phyloP scores from a whole-genome alignment of 1,140 invertebrate species.

The Leptestheria dahalacensis region DNA sequence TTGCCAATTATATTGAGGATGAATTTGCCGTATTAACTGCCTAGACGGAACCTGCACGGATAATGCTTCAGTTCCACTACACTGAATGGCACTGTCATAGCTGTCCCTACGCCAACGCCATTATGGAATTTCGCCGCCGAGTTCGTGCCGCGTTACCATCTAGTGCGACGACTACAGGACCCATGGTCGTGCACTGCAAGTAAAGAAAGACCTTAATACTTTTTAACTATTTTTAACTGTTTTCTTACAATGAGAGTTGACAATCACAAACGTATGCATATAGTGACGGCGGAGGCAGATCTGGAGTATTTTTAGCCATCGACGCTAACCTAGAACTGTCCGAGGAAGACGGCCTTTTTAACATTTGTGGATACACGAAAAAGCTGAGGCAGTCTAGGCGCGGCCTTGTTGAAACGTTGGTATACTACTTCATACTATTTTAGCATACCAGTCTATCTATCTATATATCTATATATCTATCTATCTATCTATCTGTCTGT shows the following conservation, averaged over 20 bases:
- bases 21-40: too few relatives aligned
- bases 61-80: conserved; percentile 84
- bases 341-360: conserved; percentile 82
- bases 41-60: conserved; percentile 27
- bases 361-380: conserved; percentile 87
- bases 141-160: conserved; percentile 68
- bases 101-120: conserved; percentile 73
- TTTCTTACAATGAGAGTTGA: neutral
- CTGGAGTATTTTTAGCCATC: conserved; percentile 85
- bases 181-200: conserved; percentile 92
- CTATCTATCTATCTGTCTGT: too few relatives aligned
- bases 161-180: conserved; percentile 43
- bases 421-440: too few relatives aligned
- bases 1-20: too few relatives aligned
- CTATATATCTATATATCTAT: too few relatives aligned
- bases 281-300: conserved; percentile 88
- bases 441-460: too few relatives aligned
- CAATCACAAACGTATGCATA: neutral
- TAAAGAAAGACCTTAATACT: conserved; percentile 38
- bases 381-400: conserved; percentile 79
- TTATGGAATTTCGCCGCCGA: conserved; percentile 75
- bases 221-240: too few relatives aligned
- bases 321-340: conserved; percentile 88
- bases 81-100: conserved; percentile 91
- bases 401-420: conserved; percentile 84